Evolutionary conservation across 2,888 invertebrate species (phyloP).

Genomic region (Melieria crassipennis): DNA sequence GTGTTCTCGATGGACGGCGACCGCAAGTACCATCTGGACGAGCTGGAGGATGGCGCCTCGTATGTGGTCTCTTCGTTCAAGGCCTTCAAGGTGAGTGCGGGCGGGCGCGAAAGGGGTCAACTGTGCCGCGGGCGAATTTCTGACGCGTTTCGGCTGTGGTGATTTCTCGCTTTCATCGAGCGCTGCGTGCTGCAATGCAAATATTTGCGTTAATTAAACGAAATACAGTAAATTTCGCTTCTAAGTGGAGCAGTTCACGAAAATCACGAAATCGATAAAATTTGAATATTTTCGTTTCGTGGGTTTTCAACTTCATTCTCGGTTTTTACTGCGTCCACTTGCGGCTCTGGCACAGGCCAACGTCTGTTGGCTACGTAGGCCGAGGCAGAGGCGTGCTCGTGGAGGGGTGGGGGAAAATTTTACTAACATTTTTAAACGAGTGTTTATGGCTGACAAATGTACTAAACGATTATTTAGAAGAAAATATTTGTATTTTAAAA

Average conservation of each 20-base stretch:
- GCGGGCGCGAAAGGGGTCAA: too few species aligned
- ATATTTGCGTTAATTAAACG: slow-evolving; percentile 31
- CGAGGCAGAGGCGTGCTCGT: too few species aligned
- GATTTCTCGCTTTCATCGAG: slow-evolving; percentile 1
- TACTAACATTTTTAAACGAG: too few species aligned
- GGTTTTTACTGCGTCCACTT: too few species aligned
- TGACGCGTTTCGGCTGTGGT: not conserved
- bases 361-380: too few species aligned
- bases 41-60: slow-evolving; percentile 88
- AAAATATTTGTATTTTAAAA: too few species aligned
- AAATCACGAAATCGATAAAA: slow-evolving; percentile 59
- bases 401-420: too few species aligned
- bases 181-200: slow-evolving; percentile 31
- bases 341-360: too few species aligned
- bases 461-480: too few species aligned
- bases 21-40: slow-evolving; percentile 83
- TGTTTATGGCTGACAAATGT: too few species aligned
- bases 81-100: slow-evolving; percentile 82
- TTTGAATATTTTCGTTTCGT: slow-evolving; percentile 57
- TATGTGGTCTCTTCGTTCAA: slow-evolving; percentile 94
- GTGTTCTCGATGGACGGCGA: slow-evolving; percentile 93
- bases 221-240: slow-evolving; percentile 1
- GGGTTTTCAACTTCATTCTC: not conserved
- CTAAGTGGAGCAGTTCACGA: slow-evolving; percentile 52
- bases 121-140: not conserved